Percentiles rank a stretch among this genome's conserved stretches.
Evolutionary conservation across 1,140 invertebrate species (phyloP).

Genomic region (Saccostrea glomerata): DNA sequence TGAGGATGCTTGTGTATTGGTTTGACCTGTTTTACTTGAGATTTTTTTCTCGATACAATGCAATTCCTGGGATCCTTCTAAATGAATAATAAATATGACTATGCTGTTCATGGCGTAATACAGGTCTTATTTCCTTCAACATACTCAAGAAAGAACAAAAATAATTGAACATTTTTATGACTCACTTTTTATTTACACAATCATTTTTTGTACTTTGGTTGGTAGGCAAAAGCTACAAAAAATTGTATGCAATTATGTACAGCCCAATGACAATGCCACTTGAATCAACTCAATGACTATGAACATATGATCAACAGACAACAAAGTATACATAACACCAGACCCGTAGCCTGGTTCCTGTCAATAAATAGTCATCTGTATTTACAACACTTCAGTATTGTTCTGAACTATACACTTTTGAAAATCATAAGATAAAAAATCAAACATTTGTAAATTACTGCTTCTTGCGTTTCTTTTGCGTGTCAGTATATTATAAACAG

Average conservation of each 20-base stretch:
- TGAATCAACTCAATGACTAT: slow-evolving; percentile 21
- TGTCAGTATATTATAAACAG: not conserved
- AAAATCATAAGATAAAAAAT: too few relatives aligned
- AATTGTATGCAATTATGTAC: slow-evolving; percentile 26
- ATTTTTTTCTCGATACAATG: too few relatives aligned
- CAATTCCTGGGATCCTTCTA: too few relatives aligned
- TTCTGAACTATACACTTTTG: too few relatives aligned
- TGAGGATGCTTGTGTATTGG: too few relatives aligned
- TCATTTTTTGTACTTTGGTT: slow-evolving; percentile 37
- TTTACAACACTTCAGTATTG: not conserved
- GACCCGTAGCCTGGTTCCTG: not conserved
- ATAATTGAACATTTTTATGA: not conserved
- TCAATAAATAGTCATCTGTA: slow-evolving; percentile 34
- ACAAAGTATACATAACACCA: slow-evolving; percentile 10
- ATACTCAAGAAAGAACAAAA: not conserved
- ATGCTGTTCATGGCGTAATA: too few relatives aligned
- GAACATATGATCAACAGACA: slow-evolving; percentile 24
- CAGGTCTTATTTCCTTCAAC: too few relatives aligned
- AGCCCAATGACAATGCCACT: slow-evolving; percentile 34
- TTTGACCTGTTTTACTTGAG: too few relatives aligned
- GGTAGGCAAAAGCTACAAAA: slow-evolving; percentile 36
- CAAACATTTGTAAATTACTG: too few relatives aligned
- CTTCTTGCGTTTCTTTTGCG: too few relatives aligned
- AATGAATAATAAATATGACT: too few relatives aligned
- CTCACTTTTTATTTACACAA: slow-evolving; percentile 34